Evolutionary conservation across 2,113 vertebrate genomes (phyloP).

Genomic region (Barbus barbus): DNA sequence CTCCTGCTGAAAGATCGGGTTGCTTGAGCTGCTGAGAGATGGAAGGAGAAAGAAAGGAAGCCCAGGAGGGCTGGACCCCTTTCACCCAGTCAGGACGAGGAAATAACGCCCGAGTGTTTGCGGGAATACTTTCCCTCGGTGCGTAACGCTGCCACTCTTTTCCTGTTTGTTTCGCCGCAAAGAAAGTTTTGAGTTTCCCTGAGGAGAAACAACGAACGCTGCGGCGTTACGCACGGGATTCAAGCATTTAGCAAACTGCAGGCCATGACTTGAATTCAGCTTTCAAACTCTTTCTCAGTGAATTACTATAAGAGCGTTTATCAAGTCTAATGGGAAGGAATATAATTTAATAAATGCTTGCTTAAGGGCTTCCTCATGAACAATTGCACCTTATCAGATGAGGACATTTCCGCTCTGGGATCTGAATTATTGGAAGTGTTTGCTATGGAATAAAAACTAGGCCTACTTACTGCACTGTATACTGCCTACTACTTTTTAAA

Average conservation of each 20-base stretch:
- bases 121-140: slow-evolving; percentile 1
- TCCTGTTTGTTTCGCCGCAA: slow-evolving; percentile 31
- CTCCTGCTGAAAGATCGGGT: slow-evolving; percentile 28
- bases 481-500: background rate
- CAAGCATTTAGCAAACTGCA: background rate
- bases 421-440: background rate
- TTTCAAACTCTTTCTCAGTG: background rate
- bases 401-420: background rate
- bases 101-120: slow-evolving; percentile 24
- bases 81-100: slow-evolving; percentile 23
- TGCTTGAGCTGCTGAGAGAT: background rate
- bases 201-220: background rate
- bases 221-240: too few relatives aligned
- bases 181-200: background rate
- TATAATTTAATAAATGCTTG: background rate
- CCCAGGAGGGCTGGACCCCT: slow-evolving; percentile 16
- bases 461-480: background rate
- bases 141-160: slow-evolving; percentile 38
- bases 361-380: background rate
- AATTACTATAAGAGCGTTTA: background rate
- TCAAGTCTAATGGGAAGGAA: background rate
- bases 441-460: background rate
- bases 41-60: slow-evolving; percentile 9
- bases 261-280: background rate
- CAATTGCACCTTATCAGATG: slow-evolving; percentile 13